phyloP scores from a whole-genome alignment of 2,888 invertebrate species.

The Meta bourneti region DNA sequence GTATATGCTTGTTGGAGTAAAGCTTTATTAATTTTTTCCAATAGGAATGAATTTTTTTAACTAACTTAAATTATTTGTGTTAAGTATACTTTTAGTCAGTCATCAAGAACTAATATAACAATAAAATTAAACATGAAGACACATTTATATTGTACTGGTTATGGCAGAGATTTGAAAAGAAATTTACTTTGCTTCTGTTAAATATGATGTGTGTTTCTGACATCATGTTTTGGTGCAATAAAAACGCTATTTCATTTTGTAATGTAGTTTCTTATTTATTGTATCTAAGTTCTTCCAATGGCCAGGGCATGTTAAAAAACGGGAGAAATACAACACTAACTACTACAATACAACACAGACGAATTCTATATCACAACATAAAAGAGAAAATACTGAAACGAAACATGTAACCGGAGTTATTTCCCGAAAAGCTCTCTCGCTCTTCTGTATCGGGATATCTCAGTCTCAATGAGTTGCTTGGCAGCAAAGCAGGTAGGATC shows the following conservation, averaged over 20 bases:
- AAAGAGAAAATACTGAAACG: too few species aligned
- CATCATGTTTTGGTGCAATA: conserved; percentile 57
- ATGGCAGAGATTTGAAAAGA: background rate
- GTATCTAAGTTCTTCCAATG: background rate
- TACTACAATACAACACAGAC: too few species aligned
- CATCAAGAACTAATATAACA: background rate
- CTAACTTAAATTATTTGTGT: background rate
- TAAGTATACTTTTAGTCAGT: background rate
- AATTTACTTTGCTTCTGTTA: conserved; percentile 42
- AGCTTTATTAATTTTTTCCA: background rate
- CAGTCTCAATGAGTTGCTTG: too few species aligned
- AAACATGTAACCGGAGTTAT: too few species aligned
- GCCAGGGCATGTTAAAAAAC: too few species aligned
- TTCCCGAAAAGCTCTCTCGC: too few species aligned
- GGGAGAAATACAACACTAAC: too few species aligned
- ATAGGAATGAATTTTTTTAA: background rate
- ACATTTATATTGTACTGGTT: conserved; percentile 1
- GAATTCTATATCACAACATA: too few species aligned
- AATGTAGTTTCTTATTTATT: conserved; percentile 2
- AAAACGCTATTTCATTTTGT: conserved; percentile 59
- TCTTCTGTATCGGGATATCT: too few species aligned
- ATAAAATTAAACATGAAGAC: background rate
- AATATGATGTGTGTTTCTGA: conserved; percentile 8
- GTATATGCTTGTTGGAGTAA: background rate
- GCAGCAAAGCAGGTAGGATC: too few species aligned